Evolutionary conservation across 2,113 vertebrate species (phyloP).

Genomic region (Merops nubicus): DNA sequence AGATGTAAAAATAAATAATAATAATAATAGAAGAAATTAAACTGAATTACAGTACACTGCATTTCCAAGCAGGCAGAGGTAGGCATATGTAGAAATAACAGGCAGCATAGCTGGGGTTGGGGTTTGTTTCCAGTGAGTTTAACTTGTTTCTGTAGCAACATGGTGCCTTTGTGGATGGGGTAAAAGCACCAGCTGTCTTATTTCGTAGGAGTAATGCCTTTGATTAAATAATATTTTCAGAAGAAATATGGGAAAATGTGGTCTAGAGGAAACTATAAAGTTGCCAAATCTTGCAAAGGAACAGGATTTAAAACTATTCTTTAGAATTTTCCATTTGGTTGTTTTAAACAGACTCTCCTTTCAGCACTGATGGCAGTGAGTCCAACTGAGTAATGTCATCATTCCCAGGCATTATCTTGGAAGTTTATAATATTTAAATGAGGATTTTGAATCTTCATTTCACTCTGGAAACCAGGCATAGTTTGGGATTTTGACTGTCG

Average conservation of each 20-base stretch:
- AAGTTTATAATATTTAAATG: neutral
- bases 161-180: neutral
- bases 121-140: neutral
- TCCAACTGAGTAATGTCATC: neutral
- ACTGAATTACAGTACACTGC: neutral
- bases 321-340: neutral
- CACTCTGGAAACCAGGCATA: neutral
- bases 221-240: neutral
- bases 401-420: neutral
- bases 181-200: neutral
- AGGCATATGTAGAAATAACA: neutral
- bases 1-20: neutral
- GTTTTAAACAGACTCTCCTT: neutral
- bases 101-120: neutral
- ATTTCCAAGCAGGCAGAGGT: neutral
- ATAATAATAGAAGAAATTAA: neutral
- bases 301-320: neutral
- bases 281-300: neutral
- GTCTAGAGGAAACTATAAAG: neutral
- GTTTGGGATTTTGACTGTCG: neutral
- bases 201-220: neutral
- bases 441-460: neutral
- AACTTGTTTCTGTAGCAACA: fast-evolving
- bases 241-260: neutral
- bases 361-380: neutral